Evolutionary conservation across 2,797 vertebrate species (phyloP), one percentile per base, ranked within the genome.

Genomic region (Pangasius krempfi): DNA sequence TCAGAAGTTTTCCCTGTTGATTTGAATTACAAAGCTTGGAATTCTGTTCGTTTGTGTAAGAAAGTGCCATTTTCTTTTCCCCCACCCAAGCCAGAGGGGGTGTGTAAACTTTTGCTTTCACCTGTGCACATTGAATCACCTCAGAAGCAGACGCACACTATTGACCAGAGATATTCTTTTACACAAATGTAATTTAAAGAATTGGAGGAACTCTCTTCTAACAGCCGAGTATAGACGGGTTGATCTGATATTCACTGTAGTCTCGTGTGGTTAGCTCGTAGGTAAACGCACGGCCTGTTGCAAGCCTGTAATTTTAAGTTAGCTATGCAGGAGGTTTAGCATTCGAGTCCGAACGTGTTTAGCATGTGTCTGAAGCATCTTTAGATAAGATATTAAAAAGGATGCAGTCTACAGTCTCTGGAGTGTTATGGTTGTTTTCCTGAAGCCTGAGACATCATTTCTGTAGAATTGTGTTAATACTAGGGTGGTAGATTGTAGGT

Each of bases 311-410:
- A 85, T 85, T 85, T 33, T 14, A 56, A 27, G 33, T 7, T 47
- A 27, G 62, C 37, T 37, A 30, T n/a, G 66, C 50, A 52, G 64
- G 78, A 60, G 16, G 66, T 73, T 47, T 22, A 58, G 27, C 12
- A 72, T 52, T 82, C 14, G 25, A 52, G 30, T 54, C 86, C 18
- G 52, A 33, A 60, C 86, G 56, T 30, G 86, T 87, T 66, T n/a
- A 4, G 58, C 7, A 16, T 66, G 30, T 58, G 16, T 80, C 16
- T 54, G 33, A 27, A 20, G 30, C 12, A 56, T 58, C 30, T 27
- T 44, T 54, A 44, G 14, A 44, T 62, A 60, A 87, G 33, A 50
- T 22, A 50, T 22, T 76, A n/a, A 14, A 20, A 78, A 78, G 47
- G n/a, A 80, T 37, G 52, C 52, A 78, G 44, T 5, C 13, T 76